A percentile compares a stretch with the other conserved stretches of the same genome.
Evolutionary conservation across 1,140 invertebrate genomes (phyloP).

Genomic region (Rhynchophorus ferrugineus): DNA sequence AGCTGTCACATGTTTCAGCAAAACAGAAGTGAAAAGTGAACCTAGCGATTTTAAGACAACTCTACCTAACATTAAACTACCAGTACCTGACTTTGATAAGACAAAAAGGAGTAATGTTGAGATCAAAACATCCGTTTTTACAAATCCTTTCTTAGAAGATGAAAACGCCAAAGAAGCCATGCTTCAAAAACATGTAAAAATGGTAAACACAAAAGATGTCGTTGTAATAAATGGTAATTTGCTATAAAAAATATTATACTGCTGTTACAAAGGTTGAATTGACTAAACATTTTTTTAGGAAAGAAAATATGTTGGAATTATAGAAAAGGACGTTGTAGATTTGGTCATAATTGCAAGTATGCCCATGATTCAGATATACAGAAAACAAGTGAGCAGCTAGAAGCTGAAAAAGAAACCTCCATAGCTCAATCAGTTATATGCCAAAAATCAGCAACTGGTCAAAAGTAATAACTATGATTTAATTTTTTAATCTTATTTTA

Average conservation of each 20-base stretch:
- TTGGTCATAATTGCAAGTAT: conserved; percentile 87
- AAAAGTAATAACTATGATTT: neutral
- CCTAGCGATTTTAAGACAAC: neutral
- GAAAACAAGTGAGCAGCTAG: conserved; percentile 48
- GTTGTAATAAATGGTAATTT: conserved; percentile 65
- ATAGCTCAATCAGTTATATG: conserved; percentile 23
- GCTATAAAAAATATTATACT: neutral
- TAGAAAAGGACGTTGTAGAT: conserved; percentile 79
- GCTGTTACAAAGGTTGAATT: neutral
- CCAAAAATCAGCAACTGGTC: neutral
- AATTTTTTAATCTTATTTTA: neutral
- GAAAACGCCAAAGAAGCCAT: conserved; percentile 80
- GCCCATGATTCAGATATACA: conserved; percentile 83
- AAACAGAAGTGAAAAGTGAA: conserved; percentile 15
- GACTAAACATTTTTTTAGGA: conserved; percentile 6
- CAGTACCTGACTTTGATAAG: conserved; percentile 46
- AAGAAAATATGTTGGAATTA: conserved; percentile 92
- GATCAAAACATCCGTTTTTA: conserved; percentile 63
- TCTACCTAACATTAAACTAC: conserved; percentile 32
- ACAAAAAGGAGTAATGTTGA: conserved; percentile 29
- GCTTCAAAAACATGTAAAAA: conserved; percentile 89
- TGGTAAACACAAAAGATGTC: conserved; percentile 68
- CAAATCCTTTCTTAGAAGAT: conserved; percentile 83
- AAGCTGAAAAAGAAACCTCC: conserved; percentile 41
- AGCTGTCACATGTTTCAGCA: conserved; percentile 36